Percentiles rank a stretch among this genome's conserved stretches.
Conservation (phyloP, 2,113 vertebrate species). For the Steatornis caripensis region DNA sequence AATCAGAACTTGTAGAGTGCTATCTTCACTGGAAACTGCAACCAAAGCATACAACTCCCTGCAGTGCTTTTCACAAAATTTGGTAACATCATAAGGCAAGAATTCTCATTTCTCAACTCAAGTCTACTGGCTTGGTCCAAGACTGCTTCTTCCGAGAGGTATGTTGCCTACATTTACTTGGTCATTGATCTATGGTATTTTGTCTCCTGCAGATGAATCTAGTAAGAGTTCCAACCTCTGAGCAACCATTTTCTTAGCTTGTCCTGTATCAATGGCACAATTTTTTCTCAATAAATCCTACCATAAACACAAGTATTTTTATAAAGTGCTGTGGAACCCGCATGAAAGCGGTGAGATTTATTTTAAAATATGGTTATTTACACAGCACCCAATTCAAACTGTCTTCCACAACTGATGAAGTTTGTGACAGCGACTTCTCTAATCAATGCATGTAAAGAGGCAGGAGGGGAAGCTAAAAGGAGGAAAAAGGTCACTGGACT, state of each 20-base stretch:
- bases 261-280: background rate
- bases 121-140: background rate
- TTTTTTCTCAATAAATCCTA: background rate
- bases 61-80: background rate
- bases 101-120: background rate
- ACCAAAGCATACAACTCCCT: background rate
- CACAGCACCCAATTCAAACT: background rate
- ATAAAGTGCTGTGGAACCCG: background rate
- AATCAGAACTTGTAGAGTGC: background rate
- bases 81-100: background rate
- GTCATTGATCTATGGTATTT: background rate
- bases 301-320: background rate
- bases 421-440: background rate
- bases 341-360: background rate
- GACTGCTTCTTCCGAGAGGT: background rate
- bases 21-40: background rate
- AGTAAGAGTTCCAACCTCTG: background rate
- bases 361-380: background rate
- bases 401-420: background rate
- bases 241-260: background rate
- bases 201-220: background rate
- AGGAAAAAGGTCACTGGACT: background rate
- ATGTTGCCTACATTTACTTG: background rate
- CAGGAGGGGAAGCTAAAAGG: background rate
- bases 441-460: background rate